phyloP scores from a whole-genome alignment of 2,888 invertebrate genomes.

The Temnothorax ravouxi region DNA sequence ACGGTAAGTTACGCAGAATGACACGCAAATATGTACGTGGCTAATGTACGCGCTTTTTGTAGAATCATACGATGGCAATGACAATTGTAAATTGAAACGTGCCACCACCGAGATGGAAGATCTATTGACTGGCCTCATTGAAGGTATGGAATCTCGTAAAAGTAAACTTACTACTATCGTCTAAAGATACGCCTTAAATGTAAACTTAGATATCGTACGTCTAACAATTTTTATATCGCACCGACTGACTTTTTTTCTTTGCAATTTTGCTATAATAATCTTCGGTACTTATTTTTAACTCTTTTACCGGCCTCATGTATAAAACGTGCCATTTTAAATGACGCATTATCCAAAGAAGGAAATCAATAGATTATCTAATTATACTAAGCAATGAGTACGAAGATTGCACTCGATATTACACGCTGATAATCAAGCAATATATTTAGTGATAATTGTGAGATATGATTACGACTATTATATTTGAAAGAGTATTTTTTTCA shows the following conservation, averaged over 20 bases:
- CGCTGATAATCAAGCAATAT: not conserved
- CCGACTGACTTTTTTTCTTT: not conserved
- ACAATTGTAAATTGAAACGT: conserved; percentile 90
- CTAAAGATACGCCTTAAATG: conserved; percentile 60
- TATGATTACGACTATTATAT: not conserved
- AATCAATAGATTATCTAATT: not conserved
- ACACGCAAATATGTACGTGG: conserved; percentile 21
- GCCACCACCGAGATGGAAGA: conserved; percentile 92
- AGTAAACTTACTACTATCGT: conserved; percentile 83
- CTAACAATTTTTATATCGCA: conserved; percentile 20
- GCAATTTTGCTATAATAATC: conserved; percentile 20
- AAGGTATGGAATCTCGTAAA: conserved; percentile 88
- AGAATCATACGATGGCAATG: conserved; percentile 85
- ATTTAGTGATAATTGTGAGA: not conserved
- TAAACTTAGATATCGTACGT: conserved; percentile 1
- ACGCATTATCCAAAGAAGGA: conserved; percentile 29
- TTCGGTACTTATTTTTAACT: not conserved
- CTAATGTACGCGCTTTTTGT: conserved; percentile 62
- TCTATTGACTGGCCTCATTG: conserved; percentile 89
- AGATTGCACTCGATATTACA: conserved; percentile 18
- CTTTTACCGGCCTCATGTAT: not conserved
- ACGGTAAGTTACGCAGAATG: conserved; percentile 86
- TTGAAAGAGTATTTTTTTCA: not conserved
- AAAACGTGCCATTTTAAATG: conserved; percentile 18
- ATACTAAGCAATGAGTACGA: not conserved